phyloP scores from a whole-genome alignment of 2,888 invertebrate genomes.

The Nomada hirtipes region DNA sequence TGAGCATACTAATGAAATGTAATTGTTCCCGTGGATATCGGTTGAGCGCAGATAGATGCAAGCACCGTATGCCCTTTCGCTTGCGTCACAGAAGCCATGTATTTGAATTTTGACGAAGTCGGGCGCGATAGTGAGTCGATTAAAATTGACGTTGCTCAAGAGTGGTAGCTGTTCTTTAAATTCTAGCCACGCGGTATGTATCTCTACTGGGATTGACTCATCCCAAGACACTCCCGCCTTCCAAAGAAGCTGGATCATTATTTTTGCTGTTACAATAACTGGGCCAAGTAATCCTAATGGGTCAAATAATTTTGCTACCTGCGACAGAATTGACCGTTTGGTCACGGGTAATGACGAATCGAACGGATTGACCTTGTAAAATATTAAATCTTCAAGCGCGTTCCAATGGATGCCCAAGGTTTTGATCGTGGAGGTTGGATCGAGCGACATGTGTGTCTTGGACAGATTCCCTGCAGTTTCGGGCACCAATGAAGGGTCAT shows the following conservation, averaged over 20 bases:
- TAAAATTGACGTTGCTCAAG: background rate
- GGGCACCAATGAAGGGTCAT: background rate
- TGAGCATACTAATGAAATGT: background rate
- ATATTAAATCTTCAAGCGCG: background rate
- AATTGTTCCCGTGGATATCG: background rate
- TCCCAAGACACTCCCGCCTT: background rate
- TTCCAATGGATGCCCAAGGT: constrained; percentile 29
- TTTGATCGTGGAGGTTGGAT: background rate
- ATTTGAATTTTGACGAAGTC: background rate
- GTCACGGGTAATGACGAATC: background rate
- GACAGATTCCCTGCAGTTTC: background rate
- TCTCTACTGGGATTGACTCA: background rate
- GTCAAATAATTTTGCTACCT: background rate
- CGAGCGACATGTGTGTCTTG: background rate
- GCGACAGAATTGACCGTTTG: constrained; percentile 1
- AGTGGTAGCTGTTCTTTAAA: constrained; percentile 3
- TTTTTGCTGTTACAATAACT: constrained; percentile 1
- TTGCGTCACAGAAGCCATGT: constrained; percentile 1
- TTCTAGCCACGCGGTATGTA: background rate
- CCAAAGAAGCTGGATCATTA: background rate
- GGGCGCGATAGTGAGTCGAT: background rate
- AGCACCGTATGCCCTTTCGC: background rate
- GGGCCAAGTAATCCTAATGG: constrained; percentile 3
- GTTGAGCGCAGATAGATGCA: background rate
- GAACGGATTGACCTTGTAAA: background rate